These are phyloP conservation scores for Limanda limanda DNA, from an alignment of 2,113 vertebrate species.

Conservation along the genomic window DNA sequence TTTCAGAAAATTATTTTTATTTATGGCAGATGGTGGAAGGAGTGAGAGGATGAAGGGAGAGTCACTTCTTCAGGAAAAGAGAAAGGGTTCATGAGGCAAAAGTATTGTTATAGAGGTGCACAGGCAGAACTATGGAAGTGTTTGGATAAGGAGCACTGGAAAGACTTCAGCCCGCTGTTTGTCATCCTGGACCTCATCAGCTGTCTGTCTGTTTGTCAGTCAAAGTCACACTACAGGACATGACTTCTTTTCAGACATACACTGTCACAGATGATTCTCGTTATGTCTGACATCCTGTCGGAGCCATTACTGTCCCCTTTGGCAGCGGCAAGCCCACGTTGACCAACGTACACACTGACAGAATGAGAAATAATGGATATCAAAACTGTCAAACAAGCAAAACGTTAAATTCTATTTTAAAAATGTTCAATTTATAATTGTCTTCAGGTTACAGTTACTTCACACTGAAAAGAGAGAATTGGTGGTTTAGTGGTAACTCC, in stretches of 20 bases:
- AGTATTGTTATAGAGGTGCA: background rate
- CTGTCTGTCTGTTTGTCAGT: slow-evolving; percentile 41
- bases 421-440: background rate
- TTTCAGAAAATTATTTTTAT: no score
- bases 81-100: background rate
- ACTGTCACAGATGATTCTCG: slow-evolving; percentile 56
- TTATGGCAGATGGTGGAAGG: slow-evolving; percentile 33
- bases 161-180: slow-evolving; percentile 13
- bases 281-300: slow-evolving; percentile 63
- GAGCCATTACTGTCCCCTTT: slow-evolving; percentile 42
- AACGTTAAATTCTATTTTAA: background rate
- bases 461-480: background rate
- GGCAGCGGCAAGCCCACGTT: slow-evolving; percentile 9
- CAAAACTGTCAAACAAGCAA: background rate
- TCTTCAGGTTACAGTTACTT: background rate
- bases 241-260: slow-evolving; percentile 49
- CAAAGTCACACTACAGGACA: slow-evolving; percentile 28
- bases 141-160: slow-evolving; percentile 11
- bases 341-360: slow-evolving; percentile 11
- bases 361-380: slow-evolving; percentile 2
- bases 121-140: background rate
- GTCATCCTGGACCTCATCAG: slow-evolving; percentile 27
- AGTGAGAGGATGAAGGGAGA: background rate
- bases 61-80: slow-evolving; percentile 7
- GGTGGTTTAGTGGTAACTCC: background rate